Percentiles rank a stretch among this genome's conserved stretches.
Conservation (phyloP, 2,113 vertebrate genomes). For the Saccopteryx leptura region DNA sequence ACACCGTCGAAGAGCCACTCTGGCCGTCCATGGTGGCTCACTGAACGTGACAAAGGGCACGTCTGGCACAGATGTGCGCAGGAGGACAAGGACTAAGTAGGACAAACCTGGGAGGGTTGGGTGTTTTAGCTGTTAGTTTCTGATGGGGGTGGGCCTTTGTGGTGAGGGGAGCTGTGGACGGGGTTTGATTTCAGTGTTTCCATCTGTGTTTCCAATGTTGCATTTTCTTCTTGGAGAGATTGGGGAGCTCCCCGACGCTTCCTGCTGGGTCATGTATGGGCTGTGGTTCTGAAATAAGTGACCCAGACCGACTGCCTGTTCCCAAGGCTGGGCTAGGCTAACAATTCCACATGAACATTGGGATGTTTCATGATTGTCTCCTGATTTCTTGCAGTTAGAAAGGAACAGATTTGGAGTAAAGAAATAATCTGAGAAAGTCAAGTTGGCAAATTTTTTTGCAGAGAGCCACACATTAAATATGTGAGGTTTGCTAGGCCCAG, state of each 20-base stretch:
- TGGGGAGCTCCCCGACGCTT: background rate
- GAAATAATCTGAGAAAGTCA: background rate
- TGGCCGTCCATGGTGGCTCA: background rate
- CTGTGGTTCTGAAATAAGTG: too few relatives aligned
- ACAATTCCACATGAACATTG: background rate
- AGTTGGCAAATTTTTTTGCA: background rate
- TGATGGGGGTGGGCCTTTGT: background rate
- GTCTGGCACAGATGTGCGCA: background rate
- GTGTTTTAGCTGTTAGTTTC: background rate
- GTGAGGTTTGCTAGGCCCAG: background rate
- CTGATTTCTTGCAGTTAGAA: background rate
- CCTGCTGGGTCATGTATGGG: background rate
- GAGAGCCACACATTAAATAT: background rate
- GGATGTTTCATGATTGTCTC: background rate
- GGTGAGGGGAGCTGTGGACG: rapidly evolving
- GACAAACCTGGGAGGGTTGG: rapidly evolving
- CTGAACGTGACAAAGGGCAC: background rate
- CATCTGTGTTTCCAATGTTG: background rate
- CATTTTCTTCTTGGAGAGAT: background rate
- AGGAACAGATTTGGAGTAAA: background rate
- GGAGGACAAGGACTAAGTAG: background rate
- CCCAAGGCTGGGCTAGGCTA: background rate
- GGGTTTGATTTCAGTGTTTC: background rate
- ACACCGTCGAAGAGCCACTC: background rate
- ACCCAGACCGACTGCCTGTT: background rate